These are phyloP conservation scores for Gobiocypris rarus DNA, from an alignment of 2,113 vertebrate genomes.

Conservation along the genomic window DNA sequence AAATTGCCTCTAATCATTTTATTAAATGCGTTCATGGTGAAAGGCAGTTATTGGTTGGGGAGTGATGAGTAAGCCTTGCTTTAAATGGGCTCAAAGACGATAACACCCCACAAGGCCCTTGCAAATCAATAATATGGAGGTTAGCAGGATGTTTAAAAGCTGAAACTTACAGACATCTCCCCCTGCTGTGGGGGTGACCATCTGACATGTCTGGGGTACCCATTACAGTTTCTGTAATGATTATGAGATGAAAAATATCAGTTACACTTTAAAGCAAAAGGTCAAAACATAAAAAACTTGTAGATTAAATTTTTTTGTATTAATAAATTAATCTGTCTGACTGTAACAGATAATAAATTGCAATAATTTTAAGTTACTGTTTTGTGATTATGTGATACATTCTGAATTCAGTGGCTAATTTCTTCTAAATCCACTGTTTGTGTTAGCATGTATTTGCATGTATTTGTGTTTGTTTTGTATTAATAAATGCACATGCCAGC, in stretches of 20 bases:
- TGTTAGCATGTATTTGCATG: neutral
- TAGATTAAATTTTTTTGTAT: neutral
- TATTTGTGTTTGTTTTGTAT: neutral
- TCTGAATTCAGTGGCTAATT: neutral
- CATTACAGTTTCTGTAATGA: neutral
- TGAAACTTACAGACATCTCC: neutral
- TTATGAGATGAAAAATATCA: neutral
- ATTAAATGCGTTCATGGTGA: constrained; percentile 47
- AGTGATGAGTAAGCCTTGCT: constrained; percentile 21
- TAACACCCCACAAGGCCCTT: neutral
- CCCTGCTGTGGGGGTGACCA: neutral
- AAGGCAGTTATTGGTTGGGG: constrained; percentile 19
- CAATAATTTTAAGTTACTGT: neutral
- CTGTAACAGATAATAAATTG: neutral
- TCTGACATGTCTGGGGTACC: neutral
- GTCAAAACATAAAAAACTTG: neutral
- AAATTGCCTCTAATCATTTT: constrained; percentile 31
- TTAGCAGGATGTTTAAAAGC: constrained; percentile 27
- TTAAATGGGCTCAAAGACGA: constrained; percentile 20
- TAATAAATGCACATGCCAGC: neutral
- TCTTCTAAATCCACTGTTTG: neutral
- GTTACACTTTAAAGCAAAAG: neutral
- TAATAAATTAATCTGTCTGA: neutral
- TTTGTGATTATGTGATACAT: neutral
- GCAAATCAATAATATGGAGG: constrained; percentile 25